Conservation (phyloP, 2,888 invertebrate genomes). For the Capitulum mitella region DNA sequence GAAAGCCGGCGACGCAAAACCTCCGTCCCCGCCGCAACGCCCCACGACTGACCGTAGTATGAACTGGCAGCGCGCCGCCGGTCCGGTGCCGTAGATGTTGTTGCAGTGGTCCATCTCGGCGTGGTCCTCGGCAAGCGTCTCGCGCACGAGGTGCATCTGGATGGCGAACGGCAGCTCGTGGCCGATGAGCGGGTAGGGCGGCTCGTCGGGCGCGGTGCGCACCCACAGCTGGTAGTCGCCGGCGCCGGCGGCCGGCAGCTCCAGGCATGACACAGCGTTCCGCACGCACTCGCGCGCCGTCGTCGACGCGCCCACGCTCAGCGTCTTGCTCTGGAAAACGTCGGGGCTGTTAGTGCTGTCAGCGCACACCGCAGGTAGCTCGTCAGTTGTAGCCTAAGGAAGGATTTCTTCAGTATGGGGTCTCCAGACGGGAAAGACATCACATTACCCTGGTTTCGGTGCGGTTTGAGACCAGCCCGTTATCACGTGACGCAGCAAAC, state of each 20-base stretch:
- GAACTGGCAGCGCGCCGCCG: conserved; percentile 45
- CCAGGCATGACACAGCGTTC: conserved; percentile 48
- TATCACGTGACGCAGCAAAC: no score
- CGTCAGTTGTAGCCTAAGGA: no score
- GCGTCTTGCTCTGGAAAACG: conserved; percentile 60
- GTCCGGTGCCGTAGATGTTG: background rate
- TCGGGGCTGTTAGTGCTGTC: no score
- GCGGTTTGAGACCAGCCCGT: no score
- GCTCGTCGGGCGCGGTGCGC: conserved; percentile 63
- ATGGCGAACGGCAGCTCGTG: conserved; percentile 77
- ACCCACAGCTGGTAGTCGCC: conserved; percentile 61
- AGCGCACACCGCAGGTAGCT: no score
- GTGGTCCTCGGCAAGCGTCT: conserved; percentile 32
- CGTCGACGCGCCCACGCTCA: conserved; percentile 68
- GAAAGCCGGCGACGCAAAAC: no score
- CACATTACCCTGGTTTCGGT: no score
- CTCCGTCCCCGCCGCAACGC: no score
- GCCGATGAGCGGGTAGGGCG: conserved; percentile 68
- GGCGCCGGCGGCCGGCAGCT: conserved; percentile 35
- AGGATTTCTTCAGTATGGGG: no score
- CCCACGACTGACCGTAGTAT: conserved; percentile 45
- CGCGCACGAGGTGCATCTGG: conserved; percentile 62
- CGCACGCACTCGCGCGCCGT: conserved; percentile 57
- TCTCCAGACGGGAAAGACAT: no score
- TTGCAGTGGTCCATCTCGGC: conserved; percentile 28